Base-by-base conservation (phyloP, 2,888 invertebrate species). In the Diloba caeruleocephala region DNA sequence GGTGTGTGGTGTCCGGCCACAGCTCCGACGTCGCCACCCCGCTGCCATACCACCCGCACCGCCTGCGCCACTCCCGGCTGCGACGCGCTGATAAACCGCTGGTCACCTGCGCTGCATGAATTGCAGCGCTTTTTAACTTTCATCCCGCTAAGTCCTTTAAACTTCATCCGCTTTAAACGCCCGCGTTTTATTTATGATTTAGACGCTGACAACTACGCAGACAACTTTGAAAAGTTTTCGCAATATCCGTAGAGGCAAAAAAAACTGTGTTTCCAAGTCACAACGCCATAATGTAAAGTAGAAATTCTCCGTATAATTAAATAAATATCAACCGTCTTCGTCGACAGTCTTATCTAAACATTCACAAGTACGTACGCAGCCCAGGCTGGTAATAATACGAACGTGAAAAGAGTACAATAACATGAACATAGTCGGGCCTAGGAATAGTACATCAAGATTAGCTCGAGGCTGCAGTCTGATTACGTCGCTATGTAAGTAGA, bases 31-130 rank as follows among this genome's bases (percentile, higher is more conserved):
- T 19, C 52, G 45, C 39, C 50, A 28, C 56, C 59, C 64, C 59
- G 59, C 56, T 38, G 28, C 29, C 57, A 44, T 59, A 68, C 48
- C 46, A 52, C 55, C 42, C 42, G 38, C 62, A 48, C 65, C 69
- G 71, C 65, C 54, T 50, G 69, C 70, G 53, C 65, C 65, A 56
- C 58, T 65, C 63, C 75, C 71, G 79, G 69, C 89, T 92, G 92
- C 86, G 79, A 73, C 77, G 73, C 78, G 75, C 88, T 87, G 93
- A 92, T 93, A 93, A 92, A 89, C 84, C 88, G 70, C 85, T 85
- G 90, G 89, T 92, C 93, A 92, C 93, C 92, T 92, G 93, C 87
- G 82, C 88, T 88, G 91, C 92, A 91, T 90, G 88, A 89, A 90
- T 87, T 89, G 90, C 89, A 89, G 81, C 88, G 90, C 92, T 92